Percentiles rank a stretch among this genome's conserved stretches.
Conservation (phyloP, 2,797 vertebrate genomes). For the Esox masquinongy region DNA sequence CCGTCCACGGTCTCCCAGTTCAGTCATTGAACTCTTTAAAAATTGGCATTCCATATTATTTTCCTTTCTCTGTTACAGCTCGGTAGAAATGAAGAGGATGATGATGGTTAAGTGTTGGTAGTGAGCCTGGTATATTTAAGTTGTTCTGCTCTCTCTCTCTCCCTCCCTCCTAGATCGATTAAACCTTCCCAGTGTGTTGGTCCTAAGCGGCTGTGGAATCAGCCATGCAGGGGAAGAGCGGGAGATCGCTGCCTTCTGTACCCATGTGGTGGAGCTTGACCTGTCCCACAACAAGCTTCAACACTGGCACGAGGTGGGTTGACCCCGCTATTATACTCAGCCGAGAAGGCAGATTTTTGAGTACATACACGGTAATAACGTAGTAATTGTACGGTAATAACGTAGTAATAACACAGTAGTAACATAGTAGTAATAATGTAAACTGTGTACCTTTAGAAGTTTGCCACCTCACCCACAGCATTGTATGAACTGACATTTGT, state of each 20-base stretch:
- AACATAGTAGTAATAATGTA: neutral
- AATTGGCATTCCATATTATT: neutral
- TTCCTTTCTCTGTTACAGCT: neutral
- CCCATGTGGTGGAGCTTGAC: conserved; percentile 94
- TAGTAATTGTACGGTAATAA: too few species aligned
- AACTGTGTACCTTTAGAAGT: neutral
- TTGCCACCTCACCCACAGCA: neutral
- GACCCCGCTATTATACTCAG: neutral
- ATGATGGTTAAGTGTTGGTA: neutral
- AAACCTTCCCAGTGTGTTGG: conserved; percentile 93
- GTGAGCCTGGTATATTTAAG: neutral
- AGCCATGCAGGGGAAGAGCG: conserved; percentile 89
- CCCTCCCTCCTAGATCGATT: conserved; percentile 81
- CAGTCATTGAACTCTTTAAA: neutral
- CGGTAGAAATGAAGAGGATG: neutral
- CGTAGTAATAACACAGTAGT: neutral
- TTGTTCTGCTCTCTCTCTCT: neutral
- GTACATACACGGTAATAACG: neutral
- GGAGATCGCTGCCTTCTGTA: conserved; percentile 94
- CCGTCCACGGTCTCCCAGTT: neutral
- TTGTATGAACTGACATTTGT: neutral
- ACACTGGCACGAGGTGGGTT: conserved; percentile 92
- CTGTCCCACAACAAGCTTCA: conserved; percentile 93
- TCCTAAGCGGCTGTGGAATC: conserved; percentile 91
- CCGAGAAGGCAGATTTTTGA: neutral